Percentiles rank a stretch among this genome's conserved stretches.
Conservation (phyloP, 2,888 invertebrate genomes). For the Rotaria sp. region DNA sequence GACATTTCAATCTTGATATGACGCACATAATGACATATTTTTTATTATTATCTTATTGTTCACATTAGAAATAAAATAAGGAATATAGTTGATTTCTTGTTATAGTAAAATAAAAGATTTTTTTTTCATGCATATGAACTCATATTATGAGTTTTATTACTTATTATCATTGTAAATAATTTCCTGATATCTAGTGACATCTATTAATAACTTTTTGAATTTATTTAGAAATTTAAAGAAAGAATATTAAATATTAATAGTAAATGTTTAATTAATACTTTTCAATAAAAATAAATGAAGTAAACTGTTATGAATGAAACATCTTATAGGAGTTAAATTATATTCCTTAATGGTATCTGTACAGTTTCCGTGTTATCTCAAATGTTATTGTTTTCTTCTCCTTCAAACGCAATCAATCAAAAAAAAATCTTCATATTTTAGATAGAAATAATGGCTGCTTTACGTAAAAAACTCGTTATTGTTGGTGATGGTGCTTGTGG, state of each 20-base stretch:
- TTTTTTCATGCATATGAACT: no score
- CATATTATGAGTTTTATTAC: no score
- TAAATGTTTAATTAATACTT: no score
- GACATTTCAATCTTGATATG: background rate
- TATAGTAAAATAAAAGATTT: background rate
- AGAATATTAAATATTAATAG: no score
- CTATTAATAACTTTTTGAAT: background rate
- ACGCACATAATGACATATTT: background rate
- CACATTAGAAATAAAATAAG: background rate
- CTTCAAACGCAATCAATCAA: background rate
- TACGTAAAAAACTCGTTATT: conserved; percentile 92
- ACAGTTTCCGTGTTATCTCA: background rate
- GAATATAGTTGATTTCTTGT: background rate
- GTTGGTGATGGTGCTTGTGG: conserved; percentile 98
- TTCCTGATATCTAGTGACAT: background rate
- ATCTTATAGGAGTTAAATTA: background rate
- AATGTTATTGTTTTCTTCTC: background rate
- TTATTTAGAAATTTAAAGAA: background rate
- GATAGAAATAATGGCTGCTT: conserved; percentile 65
- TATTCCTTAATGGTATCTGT: background rate
- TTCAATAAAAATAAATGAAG: no score
- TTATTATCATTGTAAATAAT: no score
- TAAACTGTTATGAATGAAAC: background rate
- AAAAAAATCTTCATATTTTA: background rate
- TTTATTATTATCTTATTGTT: background rate